Evolutionary conservation across 2,888 invertebrate species (phyloP), one percentile per base, ranked within the genome.

Genomic region (Chymomyza caudatula): DNA sequence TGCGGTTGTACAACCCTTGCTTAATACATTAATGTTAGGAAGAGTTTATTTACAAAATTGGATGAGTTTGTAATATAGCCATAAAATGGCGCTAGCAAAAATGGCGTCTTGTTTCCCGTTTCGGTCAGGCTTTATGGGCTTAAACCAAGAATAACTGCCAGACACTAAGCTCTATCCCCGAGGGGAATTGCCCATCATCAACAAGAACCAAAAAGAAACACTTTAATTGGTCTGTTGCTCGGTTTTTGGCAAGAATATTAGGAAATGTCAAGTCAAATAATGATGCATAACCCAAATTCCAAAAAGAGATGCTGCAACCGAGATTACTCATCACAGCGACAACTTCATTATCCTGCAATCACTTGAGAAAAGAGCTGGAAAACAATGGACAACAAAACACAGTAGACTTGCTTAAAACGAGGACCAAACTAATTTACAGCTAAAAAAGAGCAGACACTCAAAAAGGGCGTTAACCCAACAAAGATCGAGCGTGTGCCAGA

Each of bases 191-290:
- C 5, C n/a, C 13, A 15, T 11, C 13, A 3, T 17, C n/a, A 2
- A 47, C 6, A 4, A n/a, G 47, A 47, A 47, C 17, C 13, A 47
- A 47, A 47, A 8, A 15, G 47, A 47, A 6, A 13, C 15, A 47
- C n/a, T 17, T 15, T 47, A 47, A 47, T 17, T 47, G 47, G 13
- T 1, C 11, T 68, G n/a, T 47, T 55, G 20, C 59, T 22, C 17
- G 49, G 52, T 19, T 67, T 69, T 63, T 69, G 13, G n/a, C 22
- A n/a, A 15, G 25, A 52, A 58, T 42, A 68, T 59, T 63, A 55
- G 47, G 6, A 52, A 60, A 71, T 71, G 82, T 73, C 85, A 84
- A 78, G 74, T 79, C 83, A 71, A 85, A 78, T 77, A 85, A 83
- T 74, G 85, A 80, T 85, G 79, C 85, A 80, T 85, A 85, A 76